Evolutionary conservation across 2,888 invertebrate genomes (phyloP), one percentile per base, ranked within the genome.

Genomic region (Eilema depressum): DNA sequence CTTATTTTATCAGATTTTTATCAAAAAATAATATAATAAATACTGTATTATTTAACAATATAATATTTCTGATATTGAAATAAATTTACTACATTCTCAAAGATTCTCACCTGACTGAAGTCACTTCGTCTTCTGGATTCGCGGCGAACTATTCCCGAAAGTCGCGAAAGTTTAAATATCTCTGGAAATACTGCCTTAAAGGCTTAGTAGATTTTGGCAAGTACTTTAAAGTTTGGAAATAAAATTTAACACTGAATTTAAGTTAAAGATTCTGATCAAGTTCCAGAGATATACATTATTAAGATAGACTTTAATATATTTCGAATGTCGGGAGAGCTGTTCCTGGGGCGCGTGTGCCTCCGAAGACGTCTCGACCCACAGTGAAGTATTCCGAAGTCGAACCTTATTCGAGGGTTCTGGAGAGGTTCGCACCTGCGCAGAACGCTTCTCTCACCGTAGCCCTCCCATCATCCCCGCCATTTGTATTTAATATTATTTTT

Each of bases 361-460:
- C 53, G 33, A 65, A 64, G 76, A 66, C 61, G 71, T 37, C 75
- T 77, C 68, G 72, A 79, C 77, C 69, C 69, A 75, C 71, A 75
- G 68, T 80, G 76, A 67, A 71, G 72, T 61, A 65, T 70, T 59
- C 17, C 25, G 41, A 25, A 63, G 69, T 68, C 68, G 69, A 70
- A 76, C 77, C 81, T 85, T 83, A 81, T 85, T 85, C 79, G 63
- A 70, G 66, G 79, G 63, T 63, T 78, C 69, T 66, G 65, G 66
- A 85, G 86, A 85, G 85, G 82, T 64, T 74, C 73, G 75, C 80
- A 87, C 89, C 84, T 89, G 91, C 90, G 91, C 91, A 86, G 41
- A 81, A 68, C 57, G n/a, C n/a, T 60, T 25, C 30, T 25, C 23
- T 62, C 53, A 75, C 65, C 69, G 68, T 60, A 26, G 14, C 63